Conservation (phyloP, 2,888 invertebrate genomes). For the Leucoma salicis region DNA sequence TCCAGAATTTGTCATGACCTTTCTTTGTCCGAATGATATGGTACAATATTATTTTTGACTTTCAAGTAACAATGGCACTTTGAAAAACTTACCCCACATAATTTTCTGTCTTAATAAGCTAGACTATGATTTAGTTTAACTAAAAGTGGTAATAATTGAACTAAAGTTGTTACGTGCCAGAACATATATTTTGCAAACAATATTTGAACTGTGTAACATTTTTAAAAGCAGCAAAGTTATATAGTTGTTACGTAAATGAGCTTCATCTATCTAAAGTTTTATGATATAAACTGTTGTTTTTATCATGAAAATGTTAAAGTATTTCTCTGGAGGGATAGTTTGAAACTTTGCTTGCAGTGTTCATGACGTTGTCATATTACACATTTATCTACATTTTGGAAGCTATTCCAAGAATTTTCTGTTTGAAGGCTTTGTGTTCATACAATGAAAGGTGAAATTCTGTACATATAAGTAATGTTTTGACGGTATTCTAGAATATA, state of each 20-base stretch:
- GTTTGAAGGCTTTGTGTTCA: background rate
- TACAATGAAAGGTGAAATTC: background rate
- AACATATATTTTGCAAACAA: too few relatives aligned
- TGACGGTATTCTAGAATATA: too few relatives aligned
- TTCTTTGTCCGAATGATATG: too few relatives aligned
- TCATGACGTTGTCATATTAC: background rate
- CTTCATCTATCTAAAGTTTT: background rate
- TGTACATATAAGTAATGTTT: background rate
- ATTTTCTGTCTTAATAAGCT: too few relatives aligned
- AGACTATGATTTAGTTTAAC: too few relatives aligned
- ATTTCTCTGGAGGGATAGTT: conserved; percentile 3
- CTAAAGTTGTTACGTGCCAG: too few relatives aligned
- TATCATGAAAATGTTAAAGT: conserved; percentile 1
- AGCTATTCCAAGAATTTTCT: background rate
- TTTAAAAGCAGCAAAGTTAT: background rate
- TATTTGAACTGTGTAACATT: too few relatives aligned
- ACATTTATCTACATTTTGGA: background rate
- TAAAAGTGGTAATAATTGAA: too few relatives aligned
- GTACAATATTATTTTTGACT: too few relatives aligned
- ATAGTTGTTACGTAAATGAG: background rate
- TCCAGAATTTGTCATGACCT: too few relatives aligned
- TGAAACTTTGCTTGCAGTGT: conserved; percentile 8
- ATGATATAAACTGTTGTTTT: background rate
- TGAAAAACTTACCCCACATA: too few relatives aligned
- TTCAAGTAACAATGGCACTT: too few relatives aligned